Conservation (phyloP, 2,797 vertebrate genomes). For the Sandelia bainsii region DNA sequence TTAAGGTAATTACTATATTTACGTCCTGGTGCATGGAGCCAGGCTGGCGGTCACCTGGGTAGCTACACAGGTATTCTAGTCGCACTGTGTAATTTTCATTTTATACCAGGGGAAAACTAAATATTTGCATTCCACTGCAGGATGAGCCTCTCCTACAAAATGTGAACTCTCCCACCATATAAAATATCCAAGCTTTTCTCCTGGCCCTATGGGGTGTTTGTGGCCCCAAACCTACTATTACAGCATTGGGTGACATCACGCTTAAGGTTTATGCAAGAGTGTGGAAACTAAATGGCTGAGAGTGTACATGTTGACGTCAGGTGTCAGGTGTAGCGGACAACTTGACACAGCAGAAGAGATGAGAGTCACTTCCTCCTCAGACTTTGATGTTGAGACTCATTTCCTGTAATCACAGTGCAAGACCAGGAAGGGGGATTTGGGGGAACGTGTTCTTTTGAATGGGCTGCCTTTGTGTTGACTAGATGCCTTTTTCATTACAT, state of each 20-base stretch:
- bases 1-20: slow-evolving; percentile 78
- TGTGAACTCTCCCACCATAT: slow-evolving; percentile 47
- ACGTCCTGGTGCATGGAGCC: slow-evolving; percentile 68
- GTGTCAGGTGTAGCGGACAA: slow-evolving; percentile 70
- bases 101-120: slow-evolving; percentile 74
- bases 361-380: slow-evolving; percentile 71
- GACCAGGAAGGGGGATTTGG: slow-evolving; percentile 42
- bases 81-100: slow-evolving; percentile 76
- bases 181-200: slow-evolving; percentile 44
- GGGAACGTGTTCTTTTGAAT: slow-evolving; percentile 57
- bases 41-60: slow-evolving; percentile 79
- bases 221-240: slow-evolving; percentile 49
- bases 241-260: slow-evolving; percentile 50
- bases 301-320: slow-evolving; percentile 28
- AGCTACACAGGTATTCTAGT: slow-evolving; percentile 76
- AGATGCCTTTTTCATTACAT: slow-evolving; percentile 67
- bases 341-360: slow-evolving; percentile 47
- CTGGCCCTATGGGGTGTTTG: slow-evolving; percentile 37
- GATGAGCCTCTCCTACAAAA: slow-evolving; percentile 52
- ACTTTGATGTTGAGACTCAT: slow-evolving; percentile 78
- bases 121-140: slow-evolving; percentile 80
- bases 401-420: slow-evolving; percentile 74
- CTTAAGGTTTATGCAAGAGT: slow-evolving; percentile 24
- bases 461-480: slow-evolving; percentile 74
- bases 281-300: slow-evolving; percentile 21